Conservation (phyloP, 2,888 invertebrate genomes). For the Sicus ferrugineus region DNA sequence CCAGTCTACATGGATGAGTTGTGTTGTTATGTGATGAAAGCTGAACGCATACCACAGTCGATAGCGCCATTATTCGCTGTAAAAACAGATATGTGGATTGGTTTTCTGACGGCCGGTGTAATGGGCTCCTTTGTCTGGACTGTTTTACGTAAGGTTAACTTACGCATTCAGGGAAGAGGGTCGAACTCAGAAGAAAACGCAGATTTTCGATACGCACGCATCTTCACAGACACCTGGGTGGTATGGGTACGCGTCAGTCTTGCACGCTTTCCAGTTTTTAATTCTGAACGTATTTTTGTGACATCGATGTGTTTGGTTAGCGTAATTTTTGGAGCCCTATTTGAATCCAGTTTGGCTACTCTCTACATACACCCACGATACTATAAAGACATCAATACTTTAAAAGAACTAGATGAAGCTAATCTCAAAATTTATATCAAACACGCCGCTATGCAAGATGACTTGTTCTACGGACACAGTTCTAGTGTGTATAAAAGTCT, state of each 20-base stretch:
- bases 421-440: conserved; percentile 59
- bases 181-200: neutral
- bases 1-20: conserved; percentile 62
- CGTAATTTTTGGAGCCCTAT: conserved; percentile 62
- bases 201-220: conserved; percentile 43
- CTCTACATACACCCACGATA: conserved; percentile 62
- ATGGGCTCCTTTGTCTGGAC: conserved; percentile 55
- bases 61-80: conserved; percentile 61
- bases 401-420: conserved; percentile 58
- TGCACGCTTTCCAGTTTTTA: conserved; percentile 56
- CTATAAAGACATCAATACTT: conserved; percentile 61
- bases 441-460: conserved; percentile 62
- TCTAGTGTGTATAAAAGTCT: conserved; percentile 55
- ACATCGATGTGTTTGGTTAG: conserved; percentile 60
- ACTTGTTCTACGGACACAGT: conserved; percentile 58
- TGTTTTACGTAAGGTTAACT: conserved; percentile 49
- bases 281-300: conserved; percentile 61
- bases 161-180: conserved; percentile 33
- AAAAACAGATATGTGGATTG: conserved; percentile 57
- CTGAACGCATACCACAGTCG: conserved; percentile 61
- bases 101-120: conserved; percentile 54
- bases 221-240: conserved; percentile 59
- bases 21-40: conserved; percentile 63
- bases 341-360: conserved; percentile 64
- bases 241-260: conserved; percentile 60